A percentile compares a stretch with the other conserved stretches of the same genome.
These are phyloP conservation scores for silkworm (Bombyx mori) DNA, from an alignment of 1,140 invertebrate genomes.

Conservation along the genomic window DNA sequence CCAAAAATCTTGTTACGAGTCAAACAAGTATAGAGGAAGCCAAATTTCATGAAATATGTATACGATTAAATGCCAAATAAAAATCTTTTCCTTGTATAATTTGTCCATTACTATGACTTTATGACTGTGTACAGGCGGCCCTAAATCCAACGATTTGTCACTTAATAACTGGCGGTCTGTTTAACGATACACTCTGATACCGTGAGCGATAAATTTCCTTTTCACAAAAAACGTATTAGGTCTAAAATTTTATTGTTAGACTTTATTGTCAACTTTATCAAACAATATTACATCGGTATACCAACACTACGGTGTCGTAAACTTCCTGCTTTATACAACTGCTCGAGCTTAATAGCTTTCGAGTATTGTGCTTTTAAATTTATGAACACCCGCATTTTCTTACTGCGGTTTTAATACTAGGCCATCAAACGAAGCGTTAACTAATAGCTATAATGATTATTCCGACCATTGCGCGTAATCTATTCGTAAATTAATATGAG, in stretches of 20 bases:
- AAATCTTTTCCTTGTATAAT: slow-evolving; percentile 37
- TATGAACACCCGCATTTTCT: slow-evolving; percentile 15
- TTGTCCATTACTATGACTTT: slow-evolving; percentile 36
- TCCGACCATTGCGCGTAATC: slow-evolving; percentile 1
- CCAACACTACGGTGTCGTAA: slow-evolving; percentile 32
- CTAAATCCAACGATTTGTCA: slow-evolving; percentile 45
- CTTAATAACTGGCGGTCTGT: slow-evolving; percentile 44
- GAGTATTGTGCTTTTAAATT: slow-evolving; percentile 30
- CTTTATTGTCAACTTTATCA: slow-evolving; percentile 49
- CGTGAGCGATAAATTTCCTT: slow-evolving; percentile 39
- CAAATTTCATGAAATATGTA: slow-evolving; percentile 8
- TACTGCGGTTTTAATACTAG: not conserved
- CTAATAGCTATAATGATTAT: slow-evolving; percentile 5
- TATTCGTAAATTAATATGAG: not conserved
- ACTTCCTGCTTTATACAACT: slow-evolving; percentile 27
- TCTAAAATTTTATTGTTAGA: slow-evolving; percentile 47
- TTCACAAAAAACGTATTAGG: slow-evolving; percentile 47
- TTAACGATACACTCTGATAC: slow-evolving; percentile 33
- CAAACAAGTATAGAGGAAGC: not conserved
- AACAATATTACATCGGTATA: slow-evolving; percentile 36
- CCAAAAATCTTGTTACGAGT: no score
- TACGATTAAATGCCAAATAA: slow-evolving; percentile 13
- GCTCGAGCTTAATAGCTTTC: slow-evolving; percentile 34
- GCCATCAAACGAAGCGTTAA: slow-evolving; percentile 1
- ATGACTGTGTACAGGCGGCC: slow-evolving; percentile 25